Conservation (phyloP, 2,113 vertebrate species). For the Albula glossodonta region DNA sequence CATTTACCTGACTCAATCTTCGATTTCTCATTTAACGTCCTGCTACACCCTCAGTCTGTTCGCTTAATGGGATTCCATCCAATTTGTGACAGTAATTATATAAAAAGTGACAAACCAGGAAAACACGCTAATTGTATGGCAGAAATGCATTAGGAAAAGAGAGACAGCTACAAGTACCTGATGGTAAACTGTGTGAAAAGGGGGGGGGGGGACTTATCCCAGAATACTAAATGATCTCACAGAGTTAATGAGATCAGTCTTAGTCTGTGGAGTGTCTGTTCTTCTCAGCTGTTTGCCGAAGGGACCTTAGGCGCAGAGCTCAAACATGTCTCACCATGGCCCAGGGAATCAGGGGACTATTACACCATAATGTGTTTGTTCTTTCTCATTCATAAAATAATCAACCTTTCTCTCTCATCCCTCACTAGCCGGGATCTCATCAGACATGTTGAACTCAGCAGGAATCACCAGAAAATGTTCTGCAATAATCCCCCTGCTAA, state of each 20-base stretch:
- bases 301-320: constrained; percentile 17
- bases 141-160: constrained; percentile 4
- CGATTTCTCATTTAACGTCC: constrained; percentile 1
- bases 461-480: not conserved
- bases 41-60: not conserved
- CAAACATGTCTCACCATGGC: constrained; percentile 17
- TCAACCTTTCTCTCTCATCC: not conserved
- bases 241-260: not conserved
- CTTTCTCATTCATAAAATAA: not conserved
- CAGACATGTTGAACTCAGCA: not conserved
- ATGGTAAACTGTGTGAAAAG: not conserved
- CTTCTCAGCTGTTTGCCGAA: constrained; percentile 27
- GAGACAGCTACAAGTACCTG: not conserved
- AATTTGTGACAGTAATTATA: constrained; percentile 26
- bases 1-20: constrained; percentile 21
- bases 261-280: not conserved
- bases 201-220: not conserved
- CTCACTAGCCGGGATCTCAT: not conserved
- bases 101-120: constrained; percentile 21
- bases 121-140: constrained; percentile 19
- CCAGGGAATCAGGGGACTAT: constrained; percentile 22
- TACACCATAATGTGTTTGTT: constrained; percentile 36
- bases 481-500: not conserved
- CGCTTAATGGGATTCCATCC: constrained; percentile 22
- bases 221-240: not conserved